phyloP scores from a whole-genome alignment of 2,113 vertebrate genomes.

The Eptesicus fuscus region DNA sequence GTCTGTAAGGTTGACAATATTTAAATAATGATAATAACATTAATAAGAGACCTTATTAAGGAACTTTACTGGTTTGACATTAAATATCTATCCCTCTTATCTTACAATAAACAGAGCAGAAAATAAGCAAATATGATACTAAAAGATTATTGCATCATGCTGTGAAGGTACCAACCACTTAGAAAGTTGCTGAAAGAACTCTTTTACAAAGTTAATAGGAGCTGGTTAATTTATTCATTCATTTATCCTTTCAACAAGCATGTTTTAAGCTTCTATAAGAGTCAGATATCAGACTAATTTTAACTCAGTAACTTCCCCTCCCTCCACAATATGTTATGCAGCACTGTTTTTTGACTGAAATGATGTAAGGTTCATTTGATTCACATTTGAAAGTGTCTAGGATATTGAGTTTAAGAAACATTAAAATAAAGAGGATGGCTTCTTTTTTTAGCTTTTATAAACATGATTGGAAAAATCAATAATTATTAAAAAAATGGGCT shows the following conservation, averaged over 20 bases:
- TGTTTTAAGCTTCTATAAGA: neutral
- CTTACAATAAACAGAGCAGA: neutral
- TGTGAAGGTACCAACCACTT: neutral
- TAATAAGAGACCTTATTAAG: neutral
- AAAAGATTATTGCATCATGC: neutral
- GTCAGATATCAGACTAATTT: neutral
- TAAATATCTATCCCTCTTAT: neutral
- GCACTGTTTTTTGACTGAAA: neutral
- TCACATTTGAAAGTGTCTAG: neutral
- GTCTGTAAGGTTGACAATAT: neutral
- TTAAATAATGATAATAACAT: conserved; percentile 8
- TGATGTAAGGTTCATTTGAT: conserved; percentile 4
- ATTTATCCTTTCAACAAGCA: neutral
- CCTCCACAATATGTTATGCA: neutral
- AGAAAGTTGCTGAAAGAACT: neutral
- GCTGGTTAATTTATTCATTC: neutral
- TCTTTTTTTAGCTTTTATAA: conserved; percentile 32
- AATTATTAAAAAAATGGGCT: neutral
- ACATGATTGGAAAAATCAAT: conserved; percentile 25
- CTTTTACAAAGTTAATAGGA: neutral
- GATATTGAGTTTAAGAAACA: conserved; percentile 26
- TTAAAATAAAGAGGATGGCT: neutral
- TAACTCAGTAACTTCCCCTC: neutral
- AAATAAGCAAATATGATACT: neutral
- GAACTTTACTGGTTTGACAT: neutral